Conservation (phyloP, 2,797 vertebrate genomes). For the Trematomus bernacchii region DNA sequence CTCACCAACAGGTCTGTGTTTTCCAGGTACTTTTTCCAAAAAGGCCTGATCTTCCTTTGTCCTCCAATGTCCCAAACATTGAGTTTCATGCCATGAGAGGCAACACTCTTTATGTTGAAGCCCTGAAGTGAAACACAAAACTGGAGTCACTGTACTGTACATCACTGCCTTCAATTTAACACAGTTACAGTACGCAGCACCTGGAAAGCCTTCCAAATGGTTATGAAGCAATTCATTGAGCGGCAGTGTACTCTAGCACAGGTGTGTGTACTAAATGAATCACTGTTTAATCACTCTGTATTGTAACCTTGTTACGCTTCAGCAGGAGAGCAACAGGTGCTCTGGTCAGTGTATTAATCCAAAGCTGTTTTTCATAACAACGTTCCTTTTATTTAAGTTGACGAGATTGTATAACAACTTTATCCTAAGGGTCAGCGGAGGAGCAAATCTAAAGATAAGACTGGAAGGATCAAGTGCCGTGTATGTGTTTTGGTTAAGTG, state of each 20-base stretch:
- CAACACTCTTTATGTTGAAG: conserved; percentile 93
- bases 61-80: conserved; percentile 94
- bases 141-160: conserved; percentile 25
- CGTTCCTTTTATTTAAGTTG: conserved; percentile 34
- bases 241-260: neutral
- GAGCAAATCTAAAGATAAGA: conserved; percentile 77
- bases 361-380: conserved; percentile 41
- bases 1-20: conserved; percentile 92
- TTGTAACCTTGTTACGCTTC: conserved; percentile 24
- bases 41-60: conserved; percentile 90
- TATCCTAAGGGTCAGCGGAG: conserved; percentile 66
- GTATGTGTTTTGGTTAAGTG: conserved; percentile 67
- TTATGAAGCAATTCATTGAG: conserved; percentile 23
- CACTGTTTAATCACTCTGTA: conserved; percentile 12
- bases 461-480: conserved; percentile 71
- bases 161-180: conserved; percentile 19
- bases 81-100: conserved; percentile 91
- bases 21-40: conserved; percentile 94
- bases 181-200: conserved; percentile 13
- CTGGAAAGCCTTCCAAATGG: conserved; percentile 8
- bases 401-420: conserved; percentile 72
- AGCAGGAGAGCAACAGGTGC: conserved; percentile 22
- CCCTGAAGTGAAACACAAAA: conserved; percentile 80
- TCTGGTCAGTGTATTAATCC: conserved; percentile 46
- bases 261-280: conserved; percentile 21